A percentile compares a stretch with the other conserved stretches of the same genome.
Conservation (phyloP, 2,888 invertebrate species). For the Caenorhabditis virilis region DNA sequence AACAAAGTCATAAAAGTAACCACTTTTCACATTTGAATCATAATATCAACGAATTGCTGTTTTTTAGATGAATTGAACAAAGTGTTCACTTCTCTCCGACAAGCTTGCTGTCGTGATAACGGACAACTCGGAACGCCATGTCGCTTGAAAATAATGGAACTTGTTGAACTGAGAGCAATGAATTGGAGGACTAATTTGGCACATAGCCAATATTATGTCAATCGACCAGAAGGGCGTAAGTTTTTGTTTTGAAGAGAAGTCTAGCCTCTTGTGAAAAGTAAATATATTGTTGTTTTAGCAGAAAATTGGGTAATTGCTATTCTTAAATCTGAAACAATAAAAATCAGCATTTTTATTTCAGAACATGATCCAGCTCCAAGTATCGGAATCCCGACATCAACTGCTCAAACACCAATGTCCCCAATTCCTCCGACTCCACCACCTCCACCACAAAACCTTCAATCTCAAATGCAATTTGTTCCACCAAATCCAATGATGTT, state of each 20-base stretch:
- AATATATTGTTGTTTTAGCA: no score
- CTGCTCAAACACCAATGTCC: conserved; percentile 7
- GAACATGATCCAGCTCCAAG: conserved; percentile 37
- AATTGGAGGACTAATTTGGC: conserved; percentile 82
- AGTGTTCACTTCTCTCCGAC: conserved; percentile 65
- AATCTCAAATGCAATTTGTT: conserved; percentile 27
- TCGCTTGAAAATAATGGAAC: conserved; percentile 77
- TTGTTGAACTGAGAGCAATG: conserved; percentile 89
- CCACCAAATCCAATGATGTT: conserved; percentile 37
- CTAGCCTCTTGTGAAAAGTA: background rate
- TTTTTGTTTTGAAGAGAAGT: background rate
- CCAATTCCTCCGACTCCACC: conserved; percentile 18
- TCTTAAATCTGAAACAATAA: no score
- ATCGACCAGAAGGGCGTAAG: conserved; percentile 55
- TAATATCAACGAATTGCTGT: no score
- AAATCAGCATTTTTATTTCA: no score
- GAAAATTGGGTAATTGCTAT: no score
- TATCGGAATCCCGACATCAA: conserved; percentile 17
- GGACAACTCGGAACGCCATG: conserved; percentile 84
- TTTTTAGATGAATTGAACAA: conserved; percentile 62
- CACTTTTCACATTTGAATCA: no score
- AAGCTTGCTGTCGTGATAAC: conserved; percentile 68
- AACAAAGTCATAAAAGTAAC: conserved; percentile 65
- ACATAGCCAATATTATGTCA: conserved; percentile 66
- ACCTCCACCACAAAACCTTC: conserved; percentile 13